Evolutionary conservation across 1,140 invertebrate species (phyloP), one percentile per base, ranked within the genome.

Genomic region (Whitmania pigra): DNA sequence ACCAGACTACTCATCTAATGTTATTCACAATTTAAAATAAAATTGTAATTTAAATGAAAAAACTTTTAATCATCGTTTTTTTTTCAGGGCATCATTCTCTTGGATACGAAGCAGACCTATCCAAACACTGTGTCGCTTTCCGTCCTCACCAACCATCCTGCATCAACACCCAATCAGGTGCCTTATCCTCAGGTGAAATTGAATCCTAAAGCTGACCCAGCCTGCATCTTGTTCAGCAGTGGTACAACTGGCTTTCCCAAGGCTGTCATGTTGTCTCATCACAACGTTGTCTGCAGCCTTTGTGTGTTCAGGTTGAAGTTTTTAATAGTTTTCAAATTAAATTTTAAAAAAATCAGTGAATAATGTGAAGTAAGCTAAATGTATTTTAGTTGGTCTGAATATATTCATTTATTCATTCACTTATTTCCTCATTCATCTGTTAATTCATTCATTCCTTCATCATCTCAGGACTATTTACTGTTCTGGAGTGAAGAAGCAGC

Each of bases 151-250:
- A 63, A 25, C 11, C 22, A 25, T 18, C 29, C 57, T 6, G 29
- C 29, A 25, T 63, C 57, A 13, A 31, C 22, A 4, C 57, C 29
- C 22, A 22, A 22, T 18, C 57, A 63, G 22, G 29, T 25, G 29
- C 29, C 29, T 7, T n/a, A 15, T 13, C 29, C 57, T 20, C 11
- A 7, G 22, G 49, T 49, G n/a, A 49, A 70, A 36, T 9, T 70
- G 1, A 49, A 70, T 40, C 49, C 69, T 3, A 20, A 25, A 22
- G 53, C 80, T 66, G 79, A 82, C 69, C 73, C 78, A 20, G 77
- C 79, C 22, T 73, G 79, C n/a, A 73, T 84, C 55, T 82, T 82
- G 6, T 84, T 80, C 77, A 83, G 80, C 40, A 79, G 78, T 74
- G 78, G 80, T 6, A 80, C 79, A 22, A 79, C 81, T 20, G 79